These are phyloP conservation scores for Chaetodon trifasciatus DNA, from an alignment of 2,797 vertebrate genomes.

Conservation along the genomic window DNA sequence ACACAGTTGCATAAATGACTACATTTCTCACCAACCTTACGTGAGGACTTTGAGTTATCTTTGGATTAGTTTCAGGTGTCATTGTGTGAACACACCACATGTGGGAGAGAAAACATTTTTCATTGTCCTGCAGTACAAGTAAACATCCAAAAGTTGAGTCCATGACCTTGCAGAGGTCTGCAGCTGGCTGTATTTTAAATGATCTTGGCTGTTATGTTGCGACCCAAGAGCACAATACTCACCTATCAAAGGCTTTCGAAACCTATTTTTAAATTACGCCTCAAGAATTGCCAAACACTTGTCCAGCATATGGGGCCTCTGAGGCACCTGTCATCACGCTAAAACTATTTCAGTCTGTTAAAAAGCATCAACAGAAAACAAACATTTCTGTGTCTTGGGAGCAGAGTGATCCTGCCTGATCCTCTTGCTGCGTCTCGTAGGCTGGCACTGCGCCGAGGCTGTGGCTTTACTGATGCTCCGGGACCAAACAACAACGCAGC, in stretches of 20 bases:
- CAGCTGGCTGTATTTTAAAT: constrained; percentile 39
- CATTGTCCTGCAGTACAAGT: constrained; percentile 32
- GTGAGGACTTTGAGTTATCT: not conserved
- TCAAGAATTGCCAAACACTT: constrained; percentile 50
- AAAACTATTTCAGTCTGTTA: constrained; percentile 43
- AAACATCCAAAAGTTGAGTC: constrained; percentile 46
- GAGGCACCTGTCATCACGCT: constrained; percentile 59
- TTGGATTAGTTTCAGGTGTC: not conserved
- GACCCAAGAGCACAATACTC: constrained; percentile 58
- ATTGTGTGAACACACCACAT: not conserved
- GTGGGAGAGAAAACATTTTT: not conserved
- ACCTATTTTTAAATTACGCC: constrained; percentile 36
- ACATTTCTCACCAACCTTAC: not conserved
- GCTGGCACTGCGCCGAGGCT: constrained; percentile 15
- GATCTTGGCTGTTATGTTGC: constrained; percentile 21
- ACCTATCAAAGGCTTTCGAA: constrained; percentile 45
- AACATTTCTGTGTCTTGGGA: constrained; percentile 58
- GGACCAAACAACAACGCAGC: constrained; percentile 27
- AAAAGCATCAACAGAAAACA: constrained; percentile 48
- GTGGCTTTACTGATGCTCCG: constrained; percentile 34
- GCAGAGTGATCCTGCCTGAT: constrained; percentile 14
- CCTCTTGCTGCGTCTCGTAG: not conserved
- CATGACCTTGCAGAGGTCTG: constrained; percentile 47
- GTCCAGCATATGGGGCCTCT: constrained; percentile 37
- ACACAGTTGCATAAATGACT: not conserved